These are phyloP conservation scores for Mya arenaria DNA, from an alignment of 1,140 invertebrate genomes.

Conservation along the genomic window DNA sequence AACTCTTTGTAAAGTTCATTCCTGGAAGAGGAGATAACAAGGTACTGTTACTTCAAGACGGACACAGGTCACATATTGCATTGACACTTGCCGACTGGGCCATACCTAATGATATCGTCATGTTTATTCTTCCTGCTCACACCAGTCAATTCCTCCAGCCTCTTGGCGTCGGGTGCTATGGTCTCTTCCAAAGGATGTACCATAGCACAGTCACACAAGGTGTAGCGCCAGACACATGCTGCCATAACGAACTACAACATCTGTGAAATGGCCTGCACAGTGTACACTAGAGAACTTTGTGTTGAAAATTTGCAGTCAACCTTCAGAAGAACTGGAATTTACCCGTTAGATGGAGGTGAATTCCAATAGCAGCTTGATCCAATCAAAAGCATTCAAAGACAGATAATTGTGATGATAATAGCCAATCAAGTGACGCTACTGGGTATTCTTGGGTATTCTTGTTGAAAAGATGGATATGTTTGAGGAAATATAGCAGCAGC, in stretches of 20 bases:
- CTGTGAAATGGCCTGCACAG: slow-evolving; percentile 30
- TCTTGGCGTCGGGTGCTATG: slow-evolving; percentile 50
- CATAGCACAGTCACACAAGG: slow-evolving; percentile 19
- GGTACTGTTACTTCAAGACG: no score
- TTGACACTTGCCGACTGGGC: background rate
- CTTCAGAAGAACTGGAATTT: slow-evolving; percentile 46
- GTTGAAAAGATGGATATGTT: no score
- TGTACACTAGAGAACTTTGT: slow-evolving; percentile 1
- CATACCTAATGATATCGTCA: background rate
- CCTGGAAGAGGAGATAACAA: background rate
- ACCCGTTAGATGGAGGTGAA: slow-evolving; percentile 25
- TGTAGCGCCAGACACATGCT: background rate
- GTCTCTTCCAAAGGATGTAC: slow-evolving; percentile 30
- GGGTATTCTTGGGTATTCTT: no score
- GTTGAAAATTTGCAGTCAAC: slow-evolving; percentile 30
- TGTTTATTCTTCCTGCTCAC: slow-evolving; percentile 49
- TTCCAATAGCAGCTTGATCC: slow-evolving; percentile 7
- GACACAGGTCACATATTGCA: background rate
- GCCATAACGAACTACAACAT: slow-evolving; percentile 11
- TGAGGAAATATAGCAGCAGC: no score
- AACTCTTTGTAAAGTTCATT: no score
- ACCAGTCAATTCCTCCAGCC: slow-evolving; percentile 50
- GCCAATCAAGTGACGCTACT: no score
- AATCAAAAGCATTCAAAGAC: no score
- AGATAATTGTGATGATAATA: no score